A percentile compares a stretch with the other conserved stretches of the same genome.
phyloP scores from a whole-genome alignment of 2,113 vertebrate species.

The Tricholaema leucomelas region DNA sequence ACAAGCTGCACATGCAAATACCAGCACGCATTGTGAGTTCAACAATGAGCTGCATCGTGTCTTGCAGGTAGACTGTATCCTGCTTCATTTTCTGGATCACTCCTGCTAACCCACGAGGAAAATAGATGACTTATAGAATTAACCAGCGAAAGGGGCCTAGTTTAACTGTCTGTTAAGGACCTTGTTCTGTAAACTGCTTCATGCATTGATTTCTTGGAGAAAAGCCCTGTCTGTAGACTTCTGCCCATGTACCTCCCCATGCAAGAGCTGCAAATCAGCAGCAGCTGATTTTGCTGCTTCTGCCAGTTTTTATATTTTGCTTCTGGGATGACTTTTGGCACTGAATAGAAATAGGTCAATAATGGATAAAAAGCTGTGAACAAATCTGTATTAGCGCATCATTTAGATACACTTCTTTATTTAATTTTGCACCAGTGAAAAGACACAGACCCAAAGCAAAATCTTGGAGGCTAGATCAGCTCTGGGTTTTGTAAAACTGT shows the following conservation, averaged over 20 bases:
- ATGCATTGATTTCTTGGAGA: background rate
- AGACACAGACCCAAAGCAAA: rapidly evolving
- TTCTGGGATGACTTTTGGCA: rapidly evolving
- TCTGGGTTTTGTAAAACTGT: background rate
- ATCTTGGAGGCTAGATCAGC: background rate
- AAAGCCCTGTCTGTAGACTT: background rate
- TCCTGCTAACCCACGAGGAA: background rate
- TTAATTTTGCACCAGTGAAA: background rate
- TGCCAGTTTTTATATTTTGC: background rate
- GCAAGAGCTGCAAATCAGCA: background rate
- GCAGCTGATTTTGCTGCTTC: background rate
- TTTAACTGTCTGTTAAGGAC: background rate
- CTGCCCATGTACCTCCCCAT: background rate
- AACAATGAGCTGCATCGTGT: rapidly evolving
- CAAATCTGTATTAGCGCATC: too few relatives aligned
- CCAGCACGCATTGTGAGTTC: background rate
- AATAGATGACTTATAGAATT: background rate
- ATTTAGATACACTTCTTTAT: background rate
- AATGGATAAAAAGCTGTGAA: background rate
- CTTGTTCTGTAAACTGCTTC: background rate
- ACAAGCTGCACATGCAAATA: slow-evolving; percentile 22
- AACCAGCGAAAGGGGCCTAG: background rate
- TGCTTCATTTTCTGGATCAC: background rate
- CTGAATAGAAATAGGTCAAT: background rate
- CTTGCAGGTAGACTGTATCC: background rate